phyloP scores from a whole-genome alignment of 2,113 vertebrate species.

The Nothobranchius kuhntae region DNA sequence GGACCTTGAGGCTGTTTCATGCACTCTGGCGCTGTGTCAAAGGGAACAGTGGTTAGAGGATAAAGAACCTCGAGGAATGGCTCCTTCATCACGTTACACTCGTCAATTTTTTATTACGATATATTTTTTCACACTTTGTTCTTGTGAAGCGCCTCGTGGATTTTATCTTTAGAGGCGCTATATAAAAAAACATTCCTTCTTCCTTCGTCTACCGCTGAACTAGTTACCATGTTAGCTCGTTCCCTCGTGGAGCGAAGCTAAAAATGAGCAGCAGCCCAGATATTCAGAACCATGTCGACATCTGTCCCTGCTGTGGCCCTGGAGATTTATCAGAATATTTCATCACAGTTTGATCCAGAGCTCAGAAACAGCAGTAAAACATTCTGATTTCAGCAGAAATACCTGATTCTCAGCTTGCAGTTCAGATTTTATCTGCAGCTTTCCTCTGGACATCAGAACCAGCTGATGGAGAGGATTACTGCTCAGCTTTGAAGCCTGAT shows the following conservation, averaged over 20 bases:
- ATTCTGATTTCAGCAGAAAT: neutral
- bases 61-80: too few relatives aligned
- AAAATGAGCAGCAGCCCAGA: neutral
- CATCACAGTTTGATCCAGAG: neutral
- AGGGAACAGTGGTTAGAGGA: too few relatives aligned
- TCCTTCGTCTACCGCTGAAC: neutral
- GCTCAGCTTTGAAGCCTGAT: neutral
- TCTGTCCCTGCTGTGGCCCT: slow-evolving; percentile 1
- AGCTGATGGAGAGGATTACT: neutral
- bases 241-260: neutral
- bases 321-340: neutral
- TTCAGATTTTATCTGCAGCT: neutral
- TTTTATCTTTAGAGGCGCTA: too few relatives aligned
- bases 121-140: too few relatives aligned
- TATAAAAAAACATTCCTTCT: neutral
- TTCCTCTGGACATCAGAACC: neutral
- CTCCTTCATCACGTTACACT: too few relatives aligned
- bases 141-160: too few relatives aligned
- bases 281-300: neutral
- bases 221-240: neutral
- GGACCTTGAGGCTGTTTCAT: too few relatives aligned
- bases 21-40: too few relatives aligned
- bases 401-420: neutral
- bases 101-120: too few relatives aligned
- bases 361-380: too few relatives aligned